phyloP scores from a whole-genome alignment of 2,113 vertebrate genomes.

The Pteropus alecto region DNA sequence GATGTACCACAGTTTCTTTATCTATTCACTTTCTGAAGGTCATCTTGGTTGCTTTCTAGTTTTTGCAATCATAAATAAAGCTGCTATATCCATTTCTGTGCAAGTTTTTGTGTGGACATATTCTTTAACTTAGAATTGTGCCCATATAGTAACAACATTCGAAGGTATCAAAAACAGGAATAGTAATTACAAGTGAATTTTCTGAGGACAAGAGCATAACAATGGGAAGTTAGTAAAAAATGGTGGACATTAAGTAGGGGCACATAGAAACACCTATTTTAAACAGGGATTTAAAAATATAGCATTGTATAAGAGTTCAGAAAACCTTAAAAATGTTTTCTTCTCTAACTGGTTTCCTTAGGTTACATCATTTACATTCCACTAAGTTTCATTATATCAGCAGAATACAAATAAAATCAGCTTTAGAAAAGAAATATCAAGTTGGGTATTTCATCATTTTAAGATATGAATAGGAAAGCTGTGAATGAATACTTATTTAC shows the following conservation, averaged over 20 bases:
- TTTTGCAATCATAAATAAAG: background rate
- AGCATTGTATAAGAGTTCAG: background rate
- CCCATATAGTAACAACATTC: background rate
- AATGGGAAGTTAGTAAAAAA: background rate
- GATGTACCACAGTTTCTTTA: background rate
- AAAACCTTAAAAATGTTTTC: background rate
- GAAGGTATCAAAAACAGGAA: background rate
- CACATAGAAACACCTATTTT: background rate
- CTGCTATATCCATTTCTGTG: background rate
- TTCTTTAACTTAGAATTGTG: background rate
- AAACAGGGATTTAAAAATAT: background rate
- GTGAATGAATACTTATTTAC: background rate
- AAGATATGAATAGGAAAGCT: background rate
- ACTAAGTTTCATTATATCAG: background rate
- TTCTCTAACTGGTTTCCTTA: background rate
- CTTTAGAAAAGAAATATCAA: background rate
- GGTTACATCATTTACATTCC: background rate
- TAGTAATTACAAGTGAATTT: background rate
- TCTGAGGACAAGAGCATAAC: background rate
- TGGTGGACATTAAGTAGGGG: background rate
- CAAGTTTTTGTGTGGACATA: background rate
- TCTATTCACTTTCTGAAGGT: background rate
- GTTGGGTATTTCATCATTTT: background rate
- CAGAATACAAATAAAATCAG: background rate
- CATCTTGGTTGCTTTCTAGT: background rate